A percentile compares a stretch with the other conserved stretches of the same genome.
Conservation (phyloP, 2,888 invertebrate genomes). For the Aelia acuminata region DNA sequence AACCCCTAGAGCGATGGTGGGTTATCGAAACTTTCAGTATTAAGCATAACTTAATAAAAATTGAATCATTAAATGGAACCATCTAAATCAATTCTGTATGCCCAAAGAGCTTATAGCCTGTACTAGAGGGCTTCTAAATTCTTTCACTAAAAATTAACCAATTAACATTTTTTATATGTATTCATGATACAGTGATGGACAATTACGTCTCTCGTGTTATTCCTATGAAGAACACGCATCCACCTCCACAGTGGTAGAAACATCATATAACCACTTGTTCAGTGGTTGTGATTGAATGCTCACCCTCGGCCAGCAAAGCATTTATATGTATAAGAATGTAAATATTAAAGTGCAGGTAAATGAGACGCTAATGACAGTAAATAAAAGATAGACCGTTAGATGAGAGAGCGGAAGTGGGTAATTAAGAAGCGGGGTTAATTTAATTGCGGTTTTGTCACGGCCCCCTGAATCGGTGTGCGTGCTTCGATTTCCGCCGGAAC, state of each 20-base stretch:
- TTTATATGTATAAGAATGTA: slow-evolving; percentile 3
- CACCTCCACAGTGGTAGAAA: background rate
- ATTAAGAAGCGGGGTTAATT: slow-evolving; percentile 59
- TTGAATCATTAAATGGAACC: too few species aligned
- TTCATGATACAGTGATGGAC: too few species aligned
- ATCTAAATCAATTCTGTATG: too few species aligned
- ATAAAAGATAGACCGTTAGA: slow-evolving; percentile 51
- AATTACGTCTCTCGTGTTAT: background rate
- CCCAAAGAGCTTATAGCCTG: too few species aligned
- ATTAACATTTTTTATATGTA: too few species aligned
- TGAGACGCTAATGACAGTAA: slow-evolving; percentile 36
- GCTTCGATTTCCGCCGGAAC: slow-evolving; percentile 51
- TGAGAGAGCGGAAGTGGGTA: slow-evolving; percentile 52
- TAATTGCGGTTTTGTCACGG: slow-evolving; percentile 61
- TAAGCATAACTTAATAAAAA: too few species aligned
- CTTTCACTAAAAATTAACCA: too few species aligned
- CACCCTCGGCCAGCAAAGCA: background rate
- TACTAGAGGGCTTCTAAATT: too few species aligned
- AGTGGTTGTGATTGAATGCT: background rate
- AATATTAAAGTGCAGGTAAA: slow-evolving; percentile 45
- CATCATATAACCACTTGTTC: background rate
- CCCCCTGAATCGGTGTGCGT: slow-evolving; percentile 48
- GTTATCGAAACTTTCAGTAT: too few species aligned
- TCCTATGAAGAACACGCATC: background rate
- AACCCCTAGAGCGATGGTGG: too few species aligned